Evolutionary conservation across 2,113 vertebrate genomes (phyloP), one percentile per base, ranked within the genome.

Genomic region (Calonectris borealis): DNA sequence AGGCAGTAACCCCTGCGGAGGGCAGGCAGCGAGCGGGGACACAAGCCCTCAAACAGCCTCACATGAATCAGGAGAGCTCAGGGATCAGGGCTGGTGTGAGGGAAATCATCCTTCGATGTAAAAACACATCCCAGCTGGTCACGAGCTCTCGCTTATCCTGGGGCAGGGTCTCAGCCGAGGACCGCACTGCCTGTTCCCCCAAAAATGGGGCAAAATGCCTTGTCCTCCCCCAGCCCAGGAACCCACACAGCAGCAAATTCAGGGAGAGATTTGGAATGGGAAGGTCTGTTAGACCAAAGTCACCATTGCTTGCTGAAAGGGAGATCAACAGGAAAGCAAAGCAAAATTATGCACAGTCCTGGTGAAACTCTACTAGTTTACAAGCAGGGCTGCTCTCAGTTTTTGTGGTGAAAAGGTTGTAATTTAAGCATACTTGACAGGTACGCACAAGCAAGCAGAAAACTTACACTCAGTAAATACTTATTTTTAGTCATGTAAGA

Each of bases 21-120:
- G 16, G 10, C 0, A 3, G 42, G 11, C 18, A 55, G 61, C 1
- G 1, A 66, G 61, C 3, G 6, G 34, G 13, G 24, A 52, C 57
- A 34, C 18, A 57, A 77, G 11, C 16, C 31, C 49, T 76, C 17
- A 20, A 25, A 42, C 0, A 1, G 46, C 21, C 16, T 40, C 31
- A 42, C 0, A 0, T 14, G n/a, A 77, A 78, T 85, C 64, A 36
- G 16, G 18, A 81, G 9, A 60, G n/a, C 9, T 15, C 31, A 44
- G 21, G 13, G 13, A 10, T 52, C 38, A 55, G 44, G n/a, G 32
- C 17, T 40, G 46, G 17, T 29, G 20, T 16, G 19, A 92, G 17
- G 19, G 26, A 94, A 81, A 44, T 48, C n/a, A 65, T 61, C 54
- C 32, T 64, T 13, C 2, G 3, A 76, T 1, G 4, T 29, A 38